phyloP scores from a whole-genome alignment of 2,888 invertebrate genomes.

The Lacanobia wlatinum region DNA sequence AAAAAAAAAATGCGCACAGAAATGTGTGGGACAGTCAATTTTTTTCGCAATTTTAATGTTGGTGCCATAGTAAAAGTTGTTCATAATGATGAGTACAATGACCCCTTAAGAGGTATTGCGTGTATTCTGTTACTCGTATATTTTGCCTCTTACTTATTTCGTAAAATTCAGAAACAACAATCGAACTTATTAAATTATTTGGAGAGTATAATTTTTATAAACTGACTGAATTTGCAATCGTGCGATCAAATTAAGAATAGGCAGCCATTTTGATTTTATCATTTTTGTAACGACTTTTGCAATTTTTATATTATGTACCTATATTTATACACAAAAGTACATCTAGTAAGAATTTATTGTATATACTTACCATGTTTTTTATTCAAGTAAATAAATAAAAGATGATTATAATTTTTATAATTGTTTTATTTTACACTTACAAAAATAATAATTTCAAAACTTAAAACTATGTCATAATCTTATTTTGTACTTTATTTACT shows the following conservation, averaged over 20 bases:
- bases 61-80: no score
- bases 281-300: no score
- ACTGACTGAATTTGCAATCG: conserved; percentile 2
- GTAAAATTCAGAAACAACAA: not conserved
- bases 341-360: conserved; percentile 12
- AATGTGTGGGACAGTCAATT: no score
- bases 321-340: no score
- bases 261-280: not conserved
- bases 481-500: conserved; percentile 46
- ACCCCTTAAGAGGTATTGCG: no score
- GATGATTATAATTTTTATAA: not conserved
- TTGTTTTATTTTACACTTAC: conserved; percentile 36
- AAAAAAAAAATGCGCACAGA: no score
- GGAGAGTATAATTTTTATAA: not conserved
- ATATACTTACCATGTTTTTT: conserved; percentile 2
- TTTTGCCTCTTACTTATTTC: no score
- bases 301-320: no score
- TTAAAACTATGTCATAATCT: conserved; percentile 29
- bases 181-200: not conserved
- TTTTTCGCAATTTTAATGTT: no score
- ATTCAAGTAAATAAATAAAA: conserved; percentile 34
- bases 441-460: not conserved
- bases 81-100: no score
- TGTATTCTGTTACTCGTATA: no score
- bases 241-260: not conserved